These are phyloP conservation scores for Catostylus mosaicus DNA, from an alignment of 30 jellyfish, hydroid and myxozoan species.

Conservation along the genomic window DNA sequence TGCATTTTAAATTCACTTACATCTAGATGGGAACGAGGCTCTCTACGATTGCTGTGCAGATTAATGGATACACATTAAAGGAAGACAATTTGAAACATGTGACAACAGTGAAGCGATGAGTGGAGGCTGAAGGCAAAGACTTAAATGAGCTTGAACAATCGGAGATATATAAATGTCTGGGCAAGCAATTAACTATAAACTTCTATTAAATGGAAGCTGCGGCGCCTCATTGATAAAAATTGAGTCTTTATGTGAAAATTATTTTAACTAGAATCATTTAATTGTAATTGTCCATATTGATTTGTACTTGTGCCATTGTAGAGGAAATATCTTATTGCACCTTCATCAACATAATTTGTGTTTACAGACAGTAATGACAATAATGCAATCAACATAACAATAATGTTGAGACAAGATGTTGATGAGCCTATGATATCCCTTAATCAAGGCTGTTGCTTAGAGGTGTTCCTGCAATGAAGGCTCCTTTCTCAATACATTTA, in stretches of 20 bases:
- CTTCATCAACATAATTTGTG: constrained; percentile 2
- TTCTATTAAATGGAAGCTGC: neutral
- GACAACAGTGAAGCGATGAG: neutral
- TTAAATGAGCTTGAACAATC: no score
- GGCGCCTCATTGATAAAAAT: neutral
- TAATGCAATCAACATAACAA: constrained; percentile 5
- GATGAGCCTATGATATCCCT: neutral
- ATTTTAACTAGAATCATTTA: neutral
- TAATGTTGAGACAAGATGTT: neutral
- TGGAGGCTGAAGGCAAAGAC: neutral
- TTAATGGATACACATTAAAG: neutral
- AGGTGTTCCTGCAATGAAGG: constrained; percentile 30
- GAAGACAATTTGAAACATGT: neutral
- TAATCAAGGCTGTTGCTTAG: constrained; percentile 35
- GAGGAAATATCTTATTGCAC: neutral
- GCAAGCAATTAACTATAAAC: neutral
- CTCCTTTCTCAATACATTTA: neutral
- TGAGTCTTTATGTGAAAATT: neutral
- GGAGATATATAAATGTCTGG: no score
- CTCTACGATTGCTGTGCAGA: neutral
- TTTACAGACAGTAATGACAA: neutral
- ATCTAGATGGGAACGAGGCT: no score
- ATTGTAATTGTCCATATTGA: neutral
- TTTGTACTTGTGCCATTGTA: neutral
- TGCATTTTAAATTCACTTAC: no score